Evolutionary conservation across 2,888 invertebrate genomes (phyloP).

Genomic region (Helicoverpa assulta): DNA sequence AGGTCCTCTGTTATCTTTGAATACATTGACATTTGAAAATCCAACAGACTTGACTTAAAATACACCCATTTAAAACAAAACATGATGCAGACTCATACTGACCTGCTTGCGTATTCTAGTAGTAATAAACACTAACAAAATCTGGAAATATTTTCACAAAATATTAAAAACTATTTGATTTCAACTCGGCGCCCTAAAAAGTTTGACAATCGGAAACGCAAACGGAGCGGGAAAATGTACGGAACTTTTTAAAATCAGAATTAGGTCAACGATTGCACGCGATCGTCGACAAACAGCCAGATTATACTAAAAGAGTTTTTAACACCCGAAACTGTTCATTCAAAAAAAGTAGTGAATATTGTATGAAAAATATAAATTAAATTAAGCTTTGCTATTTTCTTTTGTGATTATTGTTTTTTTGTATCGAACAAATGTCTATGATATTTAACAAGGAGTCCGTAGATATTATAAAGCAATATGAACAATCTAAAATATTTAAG

Average conservation of each 20-base stretch:
- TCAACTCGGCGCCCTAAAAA: slow-evolving; percentile 57
- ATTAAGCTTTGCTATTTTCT: slow-evolving; percentile 8
- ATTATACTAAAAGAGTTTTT: slow-evolving; percentile 64
- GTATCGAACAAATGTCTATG: neutral
- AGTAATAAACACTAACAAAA: slow-evolving; percentile 46
- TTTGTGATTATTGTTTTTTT: neutral
- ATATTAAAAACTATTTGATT: slow-evolving; percentile 60
- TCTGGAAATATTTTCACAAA: slow-evolving; percentile 51
- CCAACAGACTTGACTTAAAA: slow-evolving; percentile 10
- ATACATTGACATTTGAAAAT: slow-evolving; percentile 32
- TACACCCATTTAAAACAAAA: slow-evolving; percentile 15
- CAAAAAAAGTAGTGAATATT: slow-evolving; percentile 25
- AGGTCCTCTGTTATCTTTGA: slow-evolving; percentile 27
- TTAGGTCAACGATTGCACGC: slow-evolving; percentile 72
- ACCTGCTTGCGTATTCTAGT: slow-evolving; percentile 21
- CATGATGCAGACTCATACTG: neutral
- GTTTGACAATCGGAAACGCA: slow-evolving; percentile 69
- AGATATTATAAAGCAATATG: neutral
- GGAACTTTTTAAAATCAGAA: slow-evolving; percentile 72
- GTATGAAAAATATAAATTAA: slow-evolving; percentile 7
- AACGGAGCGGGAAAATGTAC: slow-evolving; percentile 62
- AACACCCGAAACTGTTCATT: slow-evolving; percentile 45
- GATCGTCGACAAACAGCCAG: slow-evolving; percentile 69
- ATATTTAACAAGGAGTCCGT: neutral
- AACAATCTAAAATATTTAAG: slow-evolving; percentile 1